Percentiles rank a stretch among this genome's conserved stretches.
phyloP scores from a whole-genome alignment of 2,888 invertebrate species.

The Labia minor region DNA sequence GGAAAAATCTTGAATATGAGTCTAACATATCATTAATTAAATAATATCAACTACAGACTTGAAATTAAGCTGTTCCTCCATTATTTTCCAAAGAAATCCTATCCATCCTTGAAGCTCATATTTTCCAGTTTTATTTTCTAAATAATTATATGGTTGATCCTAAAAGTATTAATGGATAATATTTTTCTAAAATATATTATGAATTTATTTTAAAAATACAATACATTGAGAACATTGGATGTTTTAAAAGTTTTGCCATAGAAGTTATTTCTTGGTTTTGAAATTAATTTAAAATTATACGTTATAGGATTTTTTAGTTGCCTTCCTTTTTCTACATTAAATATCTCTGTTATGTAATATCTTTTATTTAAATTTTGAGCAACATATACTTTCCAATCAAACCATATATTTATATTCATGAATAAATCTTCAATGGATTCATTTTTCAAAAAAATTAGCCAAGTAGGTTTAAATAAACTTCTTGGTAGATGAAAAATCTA shows the following conservation, averaged over 20 bases:
- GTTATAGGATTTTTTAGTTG: background rate
- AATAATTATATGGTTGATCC: background rate
- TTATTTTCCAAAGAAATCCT: background rate
- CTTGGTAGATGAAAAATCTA: background rate
- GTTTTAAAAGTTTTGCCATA: background rate
- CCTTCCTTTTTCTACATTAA: background rate
- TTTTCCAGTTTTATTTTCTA: background rate
- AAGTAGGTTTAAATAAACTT: background rate
- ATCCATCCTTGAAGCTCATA: background rate
- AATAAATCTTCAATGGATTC: background rate
- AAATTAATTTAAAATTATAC: background rate
- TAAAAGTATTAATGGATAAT: background rate
- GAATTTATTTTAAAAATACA: background rate
- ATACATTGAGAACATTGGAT: background rate
- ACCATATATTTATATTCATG: background rate
- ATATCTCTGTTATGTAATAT: background rate
- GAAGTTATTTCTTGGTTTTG: background rate
- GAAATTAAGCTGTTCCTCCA: background rate
- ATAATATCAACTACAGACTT: no score
- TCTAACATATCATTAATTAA: no score
- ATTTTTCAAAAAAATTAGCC: background rate
- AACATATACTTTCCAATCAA: conserved; percentile 1
- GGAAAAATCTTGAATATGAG: no score
- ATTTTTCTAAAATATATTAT: background rate
- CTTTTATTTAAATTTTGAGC: background rate